A percentile compares a stretch with the other conserved stretches of the same genome.
These are phyloP conservation scores for Amphiprion percula DNA, from an alignment of 2,113 vertebrate genomes.

Conservation along the genomic window DNA sequence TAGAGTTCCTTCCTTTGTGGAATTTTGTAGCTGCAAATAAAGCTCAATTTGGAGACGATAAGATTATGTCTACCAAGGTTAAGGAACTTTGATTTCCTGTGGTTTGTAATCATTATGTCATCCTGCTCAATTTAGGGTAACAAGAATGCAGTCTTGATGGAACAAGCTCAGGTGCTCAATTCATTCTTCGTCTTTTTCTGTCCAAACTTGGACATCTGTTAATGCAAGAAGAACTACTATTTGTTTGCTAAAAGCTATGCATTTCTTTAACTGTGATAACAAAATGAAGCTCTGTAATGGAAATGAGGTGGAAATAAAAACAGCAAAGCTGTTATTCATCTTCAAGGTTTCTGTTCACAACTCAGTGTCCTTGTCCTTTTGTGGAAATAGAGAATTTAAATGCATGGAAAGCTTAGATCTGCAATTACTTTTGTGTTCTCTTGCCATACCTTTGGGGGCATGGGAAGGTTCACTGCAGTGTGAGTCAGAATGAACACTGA, in stretches of 20 bases:
- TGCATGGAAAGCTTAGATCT: constrained; percentile 47
- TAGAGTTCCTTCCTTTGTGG: constrained; percentile 6
- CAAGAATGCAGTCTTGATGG: not conserved
- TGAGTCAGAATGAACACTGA: constrained; percentile 4
- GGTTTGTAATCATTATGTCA: constrained; percentile 2
- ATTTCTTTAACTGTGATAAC: constrained; percentile 47
- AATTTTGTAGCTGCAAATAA: constrained; percentile 12
- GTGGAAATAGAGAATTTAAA: constrained; percentile 57
- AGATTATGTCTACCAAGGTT: constrained; percentile 14
- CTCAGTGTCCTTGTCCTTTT: constrained; percentile 60
- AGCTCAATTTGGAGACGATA: constrained; percentile 2
- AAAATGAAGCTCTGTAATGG: constrained; percentile 59
- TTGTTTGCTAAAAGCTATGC: constrained; percentile 30
- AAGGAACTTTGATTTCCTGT: not conserved
- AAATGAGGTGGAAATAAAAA: constrained; percentile 40
- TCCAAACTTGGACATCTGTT: constrained; percentile 35
- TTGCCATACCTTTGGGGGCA: constrained; percentile 23
- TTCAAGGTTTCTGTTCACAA: constrained; percentile 54
- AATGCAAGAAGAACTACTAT: constrained; percentile 29
- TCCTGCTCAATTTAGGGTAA: constrained; percentile 1
- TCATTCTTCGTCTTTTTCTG: not conserved
- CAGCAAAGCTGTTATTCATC: constrained; percentile 50
- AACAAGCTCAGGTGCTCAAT: not conserved
- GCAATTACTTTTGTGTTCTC: constrained; percentile 37
- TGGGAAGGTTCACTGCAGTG: constrained; percentile 5